Evolutionary conservation across 2,113 vertebrate genomes (phyloP), one percentile per base, ranked within the genome.

Genomic region (Galeopterus variegatus): DNA sequence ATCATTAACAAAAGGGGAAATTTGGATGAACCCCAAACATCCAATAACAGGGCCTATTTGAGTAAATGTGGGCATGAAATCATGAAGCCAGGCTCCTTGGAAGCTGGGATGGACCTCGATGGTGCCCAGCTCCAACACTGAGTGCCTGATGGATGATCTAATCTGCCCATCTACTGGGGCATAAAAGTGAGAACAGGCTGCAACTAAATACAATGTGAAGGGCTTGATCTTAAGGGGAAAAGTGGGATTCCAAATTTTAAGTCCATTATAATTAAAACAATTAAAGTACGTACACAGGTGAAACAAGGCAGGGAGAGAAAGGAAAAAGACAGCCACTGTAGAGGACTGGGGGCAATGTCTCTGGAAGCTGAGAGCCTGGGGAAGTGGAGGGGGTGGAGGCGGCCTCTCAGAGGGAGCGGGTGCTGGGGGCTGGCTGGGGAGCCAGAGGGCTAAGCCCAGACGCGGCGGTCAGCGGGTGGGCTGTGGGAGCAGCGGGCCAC

Each of bases 381-480:
- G 18, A 60, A 31, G 60, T 17, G 36, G 33, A 60, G 41, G 41
- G 3, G 41, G 41, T 41, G 41, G 41, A 41, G 41, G 41, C 41
- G 41, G 41, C 41, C 41, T 41, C 41, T 41, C 41, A 54, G 58
- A 69, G 23, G 28, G 7, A 28, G 33, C 6, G 28, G 65, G 36
- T 19, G 11, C 18, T 4, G 15, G 18, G 13, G 4, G 19, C 0
- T 11, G 0, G 13, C 18, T 15, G 33, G 9, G 17, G 33, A 17
- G 72, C 3, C 1, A 41, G 15, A 69, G 24, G 23, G 12, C 6
- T 13, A 14, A 33, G 18, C 26, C 28, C 84, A 15, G 65, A 70
- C 12, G 1, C 5, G 6, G 6, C 0, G 13, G 17, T 23, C 64
- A 45, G 84, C 5, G 0, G 41, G 31, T 0, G 1, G 45, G 54